A percentile compares a stretch with the other conserved stretches of the same genome.
phyloP scores from a whole-genome alignment of 1,140 invertebrate species.

The Polyergus mexicanus region DNA sequence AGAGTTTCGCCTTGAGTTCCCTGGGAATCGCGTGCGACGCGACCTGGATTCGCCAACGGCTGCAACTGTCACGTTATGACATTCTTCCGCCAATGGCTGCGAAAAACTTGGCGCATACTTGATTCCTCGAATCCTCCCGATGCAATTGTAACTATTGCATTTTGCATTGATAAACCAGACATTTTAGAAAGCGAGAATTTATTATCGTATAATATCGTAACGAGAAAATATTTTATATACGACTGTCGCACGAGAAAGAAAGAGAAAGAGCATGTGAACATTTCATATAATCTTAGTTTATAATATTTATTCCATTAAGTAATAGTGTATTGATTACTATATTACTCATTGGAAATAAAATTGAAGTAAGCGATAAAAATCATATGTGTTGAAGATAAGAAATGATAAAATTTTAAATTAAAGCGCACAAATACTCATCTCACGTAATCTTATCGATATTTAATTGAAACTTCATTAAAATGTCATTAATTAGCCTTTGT shows the following conservation, averaged over 20 bases:
- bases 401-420: neutral
- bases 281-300: neutral
- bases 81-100: constrained; percentile 34
- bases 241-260: neutral
- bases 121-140: constrained; percentile 16
- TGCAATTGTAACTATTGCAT: neutral
- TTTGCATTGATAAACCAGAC: neutral
- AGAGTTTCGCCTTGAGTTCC: constrained; percentile 38
- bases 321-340: neutral
- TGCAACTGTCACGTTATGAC: constrained; percentile 22
- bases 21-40: constrained; percentile 40
- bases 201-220: neutral
- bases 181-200: neutral
- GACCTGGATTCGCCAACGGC: constrained; percentile 39
- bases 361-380: neutral
- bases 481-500: neutral
- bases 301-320: neutral
- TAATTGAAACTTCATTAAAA: neutral
- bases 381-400: neutral
- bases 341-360: neutral
- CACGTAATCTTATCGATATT: neutral
- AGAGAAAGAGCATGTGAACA: no score
- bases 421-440: neutral
- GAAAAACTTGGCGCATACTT: neutral
- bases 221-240: neutral